Percentiles rank a stretch among this genome's conserved stretches.
Conservation (phyloP, 2,113 vertebrate genomes). For the Saccopteryx leptura region DNA sequence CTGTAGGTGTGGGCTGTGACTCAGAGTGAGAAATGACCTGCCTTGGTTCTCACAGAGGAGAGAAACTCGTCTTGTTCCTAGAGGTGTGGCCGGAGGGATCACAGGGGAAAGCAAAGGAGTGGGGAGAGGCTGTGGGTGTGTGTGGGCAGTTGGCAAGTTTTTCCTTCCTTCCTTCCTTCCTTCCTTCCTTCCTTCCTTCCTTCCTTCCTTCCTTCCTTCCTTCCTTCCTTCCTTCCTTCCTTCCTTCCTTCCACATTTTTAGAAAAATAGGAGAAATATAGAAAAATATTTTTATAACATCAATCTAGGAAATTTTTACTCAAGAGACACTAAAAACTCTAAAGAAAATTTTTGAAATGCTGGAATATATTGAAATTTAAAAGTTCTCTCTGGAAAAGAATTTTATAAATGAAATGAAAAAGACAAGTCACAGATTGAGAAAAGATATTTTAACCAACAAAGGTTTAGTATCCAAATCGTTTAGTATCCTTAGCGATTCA, state of each 20-base stretch:
- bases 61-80: background rate
- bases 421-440: background rate
- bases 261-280: background rate
- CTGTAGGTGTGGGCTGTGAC: background rate
- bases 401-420: conserved; percentile 40
- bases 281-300: background rate
- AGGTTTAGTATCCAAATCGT: background rate
- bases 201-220: no score
- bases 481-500: background rate
- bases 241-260: background rate
- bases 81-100: background rate
- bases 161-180: no score
- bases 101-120: background rate
- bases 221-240: no score
- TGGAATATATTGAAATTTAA: conserved; percentile 37
- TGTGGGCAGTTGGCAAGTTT: background rate
- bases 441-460: conserved; percentile 14
- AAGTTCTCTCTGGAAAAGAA: background rate
- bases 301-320: background rate
- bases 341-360: background rate
- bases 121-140: no score
- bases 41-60: background rate
- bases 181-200: no score
- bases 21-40: background rate
- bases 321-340: background rate